Evolutionary conservation across 2,888 invertebrate species (phyloP).

Genomic region (Steinernema carpocapsae): DNA sequence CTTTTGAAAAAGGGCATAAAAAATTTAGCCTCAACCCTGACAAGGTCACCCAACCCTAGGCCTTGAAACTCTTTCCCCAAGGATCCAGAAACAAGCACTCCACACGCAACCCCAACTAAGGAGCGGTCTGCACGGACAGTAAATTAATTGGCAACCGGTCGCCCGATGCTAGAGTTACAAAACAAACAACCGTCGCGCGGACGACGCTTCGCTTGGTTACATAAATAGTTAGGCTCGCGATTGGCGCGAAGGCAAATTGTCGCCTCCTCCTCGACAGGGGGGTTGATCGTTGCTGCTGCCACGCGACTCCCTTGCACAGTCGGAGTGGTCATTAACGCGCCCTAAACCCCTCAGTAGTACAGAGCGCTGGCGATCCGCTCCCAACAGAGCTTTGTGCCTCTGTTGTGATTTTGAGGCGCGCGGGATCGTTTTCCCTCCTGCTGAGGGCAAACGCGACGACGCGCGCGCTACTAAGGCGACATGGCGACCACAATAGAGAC

Average conservation of each 20-base stretch:
- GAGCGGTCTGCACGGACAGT: too few relatives aligned
- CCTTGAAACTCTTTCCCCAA: too few relatives aligned
- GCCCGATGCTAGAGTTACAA: background rate
- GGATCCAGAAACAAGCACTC: too few relatives aligned
- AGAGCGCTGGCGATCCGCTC: background rate
- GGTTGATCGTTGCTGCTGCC: background rate
- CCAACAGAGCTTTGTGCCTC: slow-evolving; percentile 19
- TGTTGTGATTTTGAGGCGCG: slow-evolving; percentile 15
- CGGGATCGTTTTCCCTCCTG: slow-evolving; percentile 16
- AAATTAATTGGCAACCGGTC: too few relatives aligned
- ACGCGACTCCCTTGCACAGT: too few relatives aligned
- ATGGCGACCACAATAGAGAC: too few relatives aligned
- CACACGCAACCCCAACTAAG: too few relatives aligned
- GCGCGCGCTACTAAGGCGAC: background rate
- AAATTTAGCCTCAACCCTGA: too few relatives aligned
- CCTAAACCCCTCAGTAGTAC: background rate
- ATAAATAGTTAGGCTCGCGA: background rate
- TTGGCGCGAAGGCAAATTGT: background rate
- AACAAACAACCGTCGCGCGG: slow-evolving; percentile 8
- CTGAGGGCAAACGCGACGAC: background rate
- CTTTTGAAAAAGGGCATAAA: too few relatives aligned
- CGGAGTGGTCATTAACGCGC: slow-evolving; percentile 22
- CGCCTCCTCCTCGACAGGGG: too few relatives aligned
- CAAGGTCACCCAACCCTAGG: too few relatives aligned
- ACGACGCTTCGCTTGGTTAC: background rate